Conservation (phyloP, 1,140 invertebrate species). For the Trichoplusia ni region DNA sequence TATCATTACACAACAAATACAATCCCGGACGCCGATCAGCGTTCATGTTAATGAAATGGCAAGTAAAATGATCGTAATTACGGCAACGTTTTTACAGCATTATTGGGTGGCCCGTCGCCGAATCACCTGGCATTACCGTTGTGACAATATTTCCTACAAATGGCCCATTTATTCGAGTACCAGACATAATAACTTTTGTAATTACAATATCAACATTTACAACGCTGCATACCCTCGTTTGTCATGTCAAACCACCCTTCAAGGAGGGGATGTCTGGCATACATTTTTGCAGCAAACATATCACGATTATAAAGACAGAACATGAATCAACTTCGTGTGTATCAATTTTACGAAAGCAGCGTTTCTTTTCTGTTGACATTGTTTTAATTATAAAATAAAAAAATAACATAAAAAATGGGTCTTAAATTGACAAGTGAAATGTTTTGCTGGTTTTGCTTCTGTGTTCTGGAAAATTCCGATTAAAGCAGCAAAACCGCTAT, state of each 20-base stretch:
- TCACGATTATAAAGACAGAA: too few relatives aligned
- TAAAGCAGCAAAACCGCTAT: too few relatives aligned
- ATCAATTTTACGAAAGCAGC: too few relatives aligned
- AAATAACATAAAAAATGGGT: too few relatives aligned
- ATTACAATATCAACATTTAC: constrained; percentile 53
- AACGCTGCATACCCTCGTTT: constrained; percentile 26
- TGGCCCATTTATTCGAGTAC: constrained; percentile 67
- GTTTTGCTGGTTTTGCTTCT: too few relatives aligned
- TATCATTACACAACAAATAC: constrained; percentile 50
- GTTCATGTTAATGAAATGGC: constrained; percentile 74
- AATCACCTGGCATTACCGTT: constrained; percentile 77
- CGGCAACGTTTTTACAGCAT: constrained; percentile 72
- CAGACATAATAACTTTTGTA: constrained; percentile 67
- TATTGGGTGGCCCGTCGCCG: constrained; percentile 64
- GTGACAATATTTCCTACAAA: constrained; percentile 75
- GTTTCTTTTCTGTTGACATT: too few relatives aligned
- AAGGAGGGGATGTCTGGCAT: background rate
- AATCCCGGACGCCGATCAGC: constrained; percentile 60
- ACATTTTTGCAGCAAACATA: too few relatives aligned
- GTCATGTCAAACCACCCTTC: background rate
- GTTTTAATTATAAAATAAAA: too few relatives aligned
- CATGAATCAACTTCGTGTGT: background rate
- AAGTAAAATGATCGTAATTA: constrained; percentile 77
- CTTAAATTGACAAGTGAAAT: too few relatives aligned
- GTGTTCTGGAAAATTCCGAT: too few relatives aligned